Evolutionary conservation across 2,888 invertebrate genomes (phyloP).

Genomic region (Microchrysa polita): DNA sequence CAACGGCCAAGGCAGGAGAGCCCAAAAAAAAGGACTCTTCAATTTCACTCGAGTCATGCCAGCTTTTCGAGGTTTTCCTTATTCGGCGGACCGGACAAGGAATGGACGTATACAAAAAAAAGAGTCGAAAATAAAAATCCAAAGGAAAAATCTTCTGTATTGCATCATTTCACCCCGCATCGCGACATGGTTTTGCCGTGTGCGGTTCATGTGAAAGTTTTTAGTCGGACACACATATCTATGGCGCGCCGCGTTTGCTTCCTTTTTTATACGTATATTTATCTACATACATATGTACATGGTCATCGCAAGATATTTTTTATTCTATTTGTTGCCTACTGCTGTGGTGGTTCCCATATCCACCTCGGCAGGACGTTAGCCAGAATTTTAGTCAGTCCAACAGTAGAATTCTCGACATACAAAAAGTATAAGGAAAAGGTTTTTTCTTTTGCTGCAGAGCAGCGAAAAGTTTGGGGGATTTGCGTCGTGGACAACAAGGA

Average conservation of each 20-base stretch:
- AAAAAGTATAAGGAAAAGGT: constrained; percentile 40
- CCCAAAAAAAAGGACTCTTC: constrained; percentile 22
- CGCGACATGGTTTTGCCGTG: constrained; percentile 21
- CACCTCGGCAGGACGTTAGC: background rate
- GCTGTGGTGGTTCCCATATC: background rate
- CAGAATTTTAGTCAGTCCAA: background rate
- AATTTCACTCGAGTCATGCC: background rate
- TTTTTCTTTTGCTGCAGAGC: constrained; percentile 44
- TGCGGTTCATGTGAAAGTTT: constrained; percentile 17
- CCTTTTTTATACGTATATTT: background rate
- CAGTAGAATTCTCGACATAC: constrained; percentile 15
- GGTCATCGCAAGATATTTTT: no score
- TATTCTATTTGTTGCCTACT: no score
- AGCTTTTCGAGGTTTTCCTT: constrained; percentile 29
- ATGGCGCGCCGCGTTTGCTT: background rate
- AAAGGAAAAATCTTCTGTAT: constrained; percentile 27
- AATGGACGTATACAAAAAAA: no score
- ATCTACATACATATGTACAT: no score
- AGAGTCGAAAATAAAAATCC: background rate
- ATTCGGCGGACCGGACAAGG: background rate
- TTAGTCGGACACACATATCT: constrained; percentile 25
- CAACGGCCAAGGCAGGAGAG: no score
- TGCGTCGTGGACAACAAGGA: constrained; percentile 27
- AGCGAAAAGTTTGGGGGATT: constrained; percentile 22
- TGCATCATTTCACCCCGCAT: constrained; percentile 37